Percentiles rank a stretch among this genome's conserved stretches.
phyloP scores from a whole-genome alignment of 2,113 vertebrate species.

The Platichthys flesus region DNA sequence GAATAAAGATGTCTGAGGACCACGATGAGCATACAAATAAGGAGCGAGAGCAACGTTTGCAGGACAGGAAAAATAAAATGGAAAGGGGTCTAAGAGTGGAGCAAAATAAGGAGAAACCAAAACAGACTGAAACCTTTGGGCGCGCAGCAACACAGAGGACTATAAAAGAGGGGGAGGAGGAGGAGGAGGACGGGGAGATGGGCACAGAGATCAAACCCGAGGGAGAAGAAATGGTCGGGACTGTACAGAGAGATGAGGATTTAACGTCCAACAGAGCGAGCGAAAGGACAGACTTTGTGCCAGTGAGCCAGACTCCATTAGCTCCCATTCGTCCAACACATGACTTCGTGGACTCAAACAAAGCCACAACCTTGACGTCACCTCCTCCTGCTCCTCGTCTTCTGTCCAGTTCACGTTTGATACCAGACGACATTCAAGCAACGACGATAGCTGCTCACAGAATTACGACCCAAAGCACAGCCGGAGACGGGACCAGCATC shows the following conservation, averaged over 20 bases:
- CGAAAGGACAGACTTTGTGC: conserved; percentile 63
- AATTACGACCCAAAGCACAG: not conserved
- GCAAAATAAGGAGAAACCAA: conserved; percentile 59
- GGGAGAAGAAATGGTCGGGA: conserved; percentile 40
- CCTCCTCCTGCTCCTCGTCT: conserved; percentile 36
- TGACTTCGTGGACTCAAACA: conserved; percentile 32
- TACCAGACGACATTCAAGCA: not conserved
- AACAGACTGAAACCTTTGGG: conserved; percentile 46
- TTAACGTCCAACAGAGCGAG: conserved; percentile 43
- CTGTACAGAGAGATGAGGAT: conserved; percentile 57
- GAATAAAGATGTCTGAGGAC: conserved; percentile 53
- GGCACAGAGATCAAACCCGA: conserved; percentile 51
- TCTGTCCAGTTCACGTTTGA: not conserved
- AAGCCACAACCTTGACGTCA: conserved; percentile 51
- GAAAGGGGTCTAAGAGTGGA: conserved; percentile 49
- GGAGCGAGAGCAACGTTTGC: conserved; percentile 27
- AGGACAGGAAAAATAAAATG: conserved; percentile 54
- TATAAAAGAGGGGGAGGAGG: conserved; percentile 44
- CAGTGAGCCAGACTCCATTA: conserved; percentile 41
- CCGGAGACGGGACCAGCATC: not conserved
- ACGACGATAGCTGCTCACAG: not conserved
- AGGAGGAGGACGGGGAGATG: conserved; percentile 5
- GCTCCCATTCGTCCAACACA: conserved; percentile 25
- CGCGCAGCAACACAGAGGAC: conserved; percentile 33
- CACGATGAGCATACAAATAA: conserved; percentile 50